A percentile compares a stretch with the other conserved stretches of the same genome.
phyloP scores from a whole-genome alignment of 2,888 invertebrate species.

The Drosophila robusta region DNA sequence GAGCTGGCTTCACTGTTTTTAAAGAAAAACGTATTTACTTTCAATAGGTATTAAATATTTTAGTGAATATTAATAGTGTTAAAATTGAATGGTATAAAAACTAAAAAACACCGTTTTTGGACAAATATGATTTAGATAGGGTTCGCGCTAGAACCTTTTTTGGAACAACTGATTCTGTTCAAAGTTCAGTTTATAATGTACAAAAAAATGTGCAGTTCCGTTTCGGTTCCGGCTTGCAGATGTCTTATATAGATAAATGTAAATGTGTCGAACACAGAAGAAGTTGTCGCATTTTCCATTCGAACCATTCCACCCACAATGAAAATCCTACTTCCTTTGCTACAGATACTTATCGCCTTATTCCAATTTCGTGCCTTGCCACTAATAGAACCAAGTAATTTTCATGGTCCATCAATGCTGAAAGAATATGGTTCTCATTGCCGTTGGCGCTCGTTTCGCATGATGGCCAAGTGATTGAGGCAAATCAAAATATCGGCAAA shows the following conservation, averaged over 20 bases:
- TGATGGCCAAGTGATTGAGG: slow-evolving; percentile 48
- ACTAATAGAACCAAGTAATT: neutral
- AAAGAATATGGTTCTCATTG: slow-evolving; percentile 20
- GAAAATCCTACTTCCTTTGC: neutral
- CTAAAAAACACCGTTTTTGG: no score
- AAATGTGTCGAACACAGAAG: neutral
- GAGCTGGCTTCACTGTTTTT: no score
- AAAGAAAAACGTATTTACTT: no score
- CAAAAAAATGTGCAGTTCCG: no score
- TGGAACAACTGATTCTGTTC: neutral
- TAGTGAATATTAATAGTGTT: no score
- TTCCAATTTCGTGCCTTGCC: neutral
- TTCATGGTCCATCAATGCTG: slow-evolving; percentile 9
- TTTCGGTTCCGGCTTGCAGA: neutral
- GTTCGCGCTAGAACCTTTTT: no score
- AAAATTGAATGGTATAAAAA: no score
- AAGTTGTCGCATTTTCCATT: neutral
- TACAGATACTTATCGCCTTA: slow-evolving; percentile 22
- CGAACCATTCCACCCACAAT: neutral
- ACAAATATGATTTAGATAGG: no score
- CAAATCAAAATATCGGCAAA: slow-evolving; percentile 65
- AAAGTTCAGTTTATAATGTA: no score
- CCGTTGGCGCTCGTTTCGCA: slow-evolving; percentile 26
- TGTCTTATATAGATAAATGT: neutral
- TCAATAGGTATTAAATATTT: no score